Conservation (phyloP, 2,888 invertebrate species). For the Diogma glabrata region DNA sequence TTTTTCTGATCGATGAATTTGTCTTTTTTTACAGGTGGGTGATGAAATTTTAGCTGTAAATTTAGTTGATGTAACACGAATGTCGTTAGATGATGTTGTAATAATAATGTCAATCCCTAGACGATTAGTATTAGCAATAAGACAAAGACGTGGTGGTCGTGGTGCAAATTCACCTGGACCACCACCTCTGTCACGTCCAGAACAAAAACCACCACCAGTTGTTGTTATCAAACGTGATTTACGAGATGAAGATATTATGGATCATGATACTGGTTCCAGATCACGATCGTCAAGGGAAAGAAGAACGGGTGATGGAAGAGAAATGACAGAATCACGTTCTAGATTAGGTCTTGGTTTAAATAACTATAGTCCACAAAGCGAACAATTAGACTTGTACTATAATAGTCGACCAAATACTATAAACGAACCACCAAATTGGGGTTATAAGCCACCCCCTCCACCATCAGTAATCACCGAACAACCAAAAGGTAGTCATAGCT, state of each 20-base stretch:
- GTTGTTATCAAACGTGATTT: slow-evolving; percentile 83
- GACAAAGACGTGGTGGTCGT: slow-evolving; percentile 62
- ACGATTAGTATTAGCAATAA: slow-evolving; percentile 83
- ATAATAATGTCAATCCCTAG: slow-evolving; percentile 99
- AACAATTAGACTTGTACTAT: slow-evolving; percentile 67
- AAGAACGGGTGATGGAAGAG: slow-evolving; percentile 57
- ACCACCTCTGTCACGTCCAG: slow-evolving; percentile 48
- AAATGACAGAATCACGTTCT: slow-evolving; percentile 65
- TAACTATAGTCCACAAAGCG: slow-evolving; percentile 51
- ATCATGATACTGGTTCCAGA: slow-evolving; percentile 41
- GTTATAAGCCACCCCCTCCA: slow-evolving; percentile 43
- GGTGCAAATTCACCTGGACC: slow-evolving; percentile 36
- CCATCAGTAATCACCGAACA: slow-evolving; percentile 87
- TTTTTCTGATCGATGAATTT: no score
- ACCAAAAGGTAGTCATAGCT: slow-evolving; percentile 68
- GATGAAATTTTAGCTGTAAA: slow-evolving; percentile 98
- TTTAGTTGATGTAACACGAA: slow-evolving; percentile 91
- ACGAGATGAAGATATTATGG: slow-evolving; percentile 65
- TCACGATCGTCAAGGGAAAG: slow-evolving; percentile 38
- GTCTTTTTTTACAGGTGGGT: slow-evolving; percentile 54
- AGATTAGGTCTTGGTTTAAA: slow-evolving; percentile 59
- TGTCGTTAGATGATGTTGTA: slow-evolving; percentile 98
- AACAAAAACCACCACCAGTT: slow-evolving; percentile 81
- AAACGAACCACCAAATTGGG: slow-evolving; percentile 37
- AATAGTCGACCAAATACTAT: slow-evolving; percentile 59